A percentile compares a stretch with the other conserved stretches of the same genome.
These are phyloP conservation scores for Nylanderia fulva DNA, from an alignment of 1,140 invertebrate species.

Conservation along the genomic window DNA sequence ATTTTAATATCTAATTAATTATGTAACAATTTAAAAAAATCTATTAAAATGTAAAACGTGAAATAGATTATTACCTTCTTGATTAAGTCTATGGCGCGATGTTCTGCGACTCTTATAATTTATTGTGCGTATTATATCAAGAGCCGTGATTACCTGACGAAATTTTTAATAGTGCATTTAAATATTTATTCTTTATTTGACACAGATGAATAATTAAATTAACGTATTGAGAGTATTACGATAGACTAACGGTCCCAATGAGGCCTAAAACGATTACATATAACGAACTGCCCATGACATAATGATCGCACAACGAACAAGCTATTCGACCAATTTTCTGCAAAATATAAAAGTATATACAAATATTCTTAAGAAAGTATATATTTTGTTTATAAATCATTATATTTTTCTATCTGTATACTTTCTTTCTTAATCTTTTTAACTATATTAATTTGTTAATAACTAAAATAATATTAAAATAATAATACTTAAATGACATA, in stretches of 20 bases:
- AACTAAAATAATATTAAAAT: background rate
- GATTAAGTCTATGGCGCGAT: slow-evolving; percentile 30
- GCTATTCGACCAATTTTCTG: slow-evolving; percentile 77
- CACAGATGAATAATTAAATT: slow-evolving; percentile 12
- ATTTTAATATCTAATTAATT: slow-evolving; percentile 22
- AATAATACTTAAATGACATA: no score
- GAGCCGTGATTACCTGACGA: slow-evolving; percentile 79
- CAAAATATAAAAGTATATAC: slow-evolving; percentile 50
- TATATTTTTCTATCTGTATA: no score
- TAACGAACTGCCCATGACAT: slow-evolving; percentile 80
- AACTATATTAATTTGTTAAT: slow-evolving; percentile 1
- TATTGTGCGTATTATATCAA: slow-evolving; percentile 80
- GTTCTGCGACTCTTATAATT: slow-evolving; percentile 75
- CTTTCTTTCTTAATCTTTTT: background rate
- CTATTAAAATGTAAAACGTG: slow-evolving; percentile 10
- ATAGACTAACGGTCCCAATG: slow-evolving; percentile 84
- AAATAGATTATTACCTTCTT: slow-evolving; percentile 59
- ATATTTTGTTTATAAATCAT: no score
- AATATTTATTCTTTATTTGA: background rate
- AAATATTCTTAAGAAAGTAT: no score
- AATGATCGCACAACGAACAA: slow-evolving; percentile 81
- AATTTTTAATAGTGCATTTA: slow-evolving; percentile 23
- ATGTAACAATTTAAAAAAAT: slow-evolving; percentile 30
- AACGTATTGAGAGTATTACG: slow-evolving; percentile 77
- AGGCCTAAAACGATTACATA: slow-evolving; percentile 82